Evolutionary conservation across 1,140 invertebrate genomes (phyloP), one percentile per base, ranked within the genome.

Genomic region (Steinernema khuongi): DNA sequence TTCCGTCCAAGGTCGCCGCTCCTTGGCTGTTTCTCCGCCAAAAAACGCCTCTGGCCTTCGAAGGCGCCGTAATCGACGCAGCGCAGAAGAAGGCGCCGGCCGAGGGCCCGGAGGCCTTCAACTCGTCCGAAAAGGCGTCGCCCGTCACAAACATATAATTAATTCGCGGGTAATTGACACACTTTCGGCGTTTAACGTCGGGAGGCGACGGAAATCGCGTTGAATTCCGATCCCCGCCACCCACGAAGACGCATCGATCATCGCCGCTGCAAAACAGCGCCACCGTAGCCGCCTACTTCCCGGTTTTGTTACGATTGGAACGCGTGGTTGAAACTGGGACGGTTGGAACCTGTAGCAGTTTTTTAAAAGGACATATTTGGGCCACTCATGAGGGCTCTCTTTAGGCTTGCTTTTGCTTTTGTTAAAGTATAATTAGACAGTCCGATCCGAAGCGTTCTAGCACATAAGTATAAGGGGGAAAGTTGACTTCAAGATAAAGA

Each of bases 91-190:
- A 60, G 26, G 4, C 50, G 50, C 14, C 50, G 14, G 50, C 26
- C 50, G 26, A 22, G 14, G 22, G 19, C 11, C 7, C 50, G 14
- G 4, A 7, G 26, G 26, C 50, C 50, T 60, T 60, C 50, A 60
- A 14, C 50, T 22, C 14, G 26, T 60, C 26, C 14, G 50, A 60
- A 26, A 60, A 60, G 50, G 50, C 50, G 50, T 60, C 50, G 50
- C 14, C 50, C 26, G 50, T 60, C 50, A 60, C 11, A 60, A 60
- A 60, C 50, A 60, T 60, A 60, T 60, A 60, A 60, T 60, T 60
- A 60, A 60, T 60, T 22, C 50, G 50, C 50, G 50, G 50, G 50
- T 60, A 60, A 60, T 60, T 60, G 50, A 60, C 50, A 60, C 50
- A 60, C 50, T 60, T 60, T 60, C 50, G 14, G 50, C 50, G 50